phyloP scores from a whole-genome alignment of 2,797 vertebrate species.

The Hemitrygon akajei region DNA sequence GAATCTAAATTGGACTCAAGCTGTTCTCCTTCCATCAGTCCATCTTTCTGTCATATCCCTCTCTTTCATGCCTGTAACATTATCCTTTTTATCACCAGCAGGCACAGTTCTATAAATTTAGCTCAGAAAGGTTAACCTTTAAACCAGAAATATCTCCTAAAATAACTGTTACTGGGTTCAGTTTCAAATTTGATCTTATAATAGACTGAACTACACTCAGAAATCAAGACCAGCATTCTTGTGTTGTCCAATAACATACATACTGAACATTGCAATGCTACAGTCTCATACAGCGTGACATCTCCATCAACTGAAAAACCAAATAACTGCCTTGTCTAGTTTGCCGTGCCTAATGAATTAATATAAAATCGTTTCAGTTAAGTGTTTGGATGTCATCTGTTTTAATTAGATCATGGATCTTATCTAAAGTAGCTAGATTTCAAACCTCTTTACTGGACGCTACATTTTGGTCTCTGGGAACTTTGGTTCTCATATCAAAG shows the following conservation, averaged over 20 bases:
- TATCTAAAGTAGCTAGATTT: not conserved
- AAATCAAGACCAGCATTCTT: conserved; percentile 9
- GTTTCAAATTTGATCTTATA: conserved; percentile 31
- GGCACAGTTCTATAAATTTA: conserved; percentile 19
- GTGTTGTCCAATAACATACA: not conserved
- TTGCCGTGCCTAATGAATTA: not conserved
- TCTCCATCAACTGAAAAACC: not conserved
- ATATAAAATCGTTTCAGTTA: not conserved
- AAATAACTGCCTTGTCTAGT: not conserved
- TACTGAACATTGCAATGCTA: no score
- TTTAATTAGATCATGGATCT: not conserved
- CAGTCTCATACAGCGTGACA: not conserved
- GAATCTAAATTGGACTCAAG: conserved; percentile 20
- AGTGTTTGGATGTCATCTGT: not conserved
- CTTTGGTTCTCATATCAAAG: not conserved
- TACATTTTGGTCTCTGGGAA: not conserved
- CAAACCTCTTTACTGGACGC: not conserved
- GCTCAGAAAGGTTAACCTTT: conserved; percentile 30
- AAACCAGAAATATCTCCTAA: conserved; percentile 23
- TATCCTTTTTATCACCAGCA: conserved; percentile 10
- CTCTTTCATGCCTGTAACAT: conserved; percentile 2
- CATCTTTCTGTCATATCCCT: not conserved
- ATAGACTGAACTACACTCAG: conserved; percentile 14
- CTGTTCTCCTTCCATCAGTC: conserved; percentile 2
- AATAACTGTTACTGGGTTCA: conserved; percentile 29